Evolutionary conservation across 30 jellyfish, hydroid and myxozoan species (phyloP).

Genomic region (Aurelia aurita complex sp. Pacific): DNA sequence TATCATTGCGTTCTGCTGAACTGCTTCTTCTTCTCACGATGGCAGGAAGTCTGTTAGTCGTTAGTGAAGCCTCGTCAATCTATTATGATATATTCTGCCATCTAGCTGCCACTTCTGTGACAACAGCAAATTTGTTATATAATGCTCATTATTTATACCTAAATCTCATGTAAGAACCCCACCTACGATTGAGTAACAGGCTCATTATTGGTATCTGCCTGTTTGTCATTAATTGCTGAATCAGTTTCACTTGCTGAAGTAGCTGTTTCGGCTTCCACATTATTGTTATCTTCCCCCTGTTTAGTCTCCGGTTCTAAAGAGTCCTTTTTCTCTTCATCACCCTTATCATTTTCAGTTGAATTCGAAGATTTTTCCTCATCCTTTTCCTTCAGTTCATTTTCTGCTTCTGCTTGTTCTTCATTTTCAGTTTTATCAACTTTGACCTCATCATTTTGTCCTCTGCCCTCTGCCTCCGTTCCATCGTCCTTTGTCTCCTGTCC

Average conservation of each 20-base stretch:
- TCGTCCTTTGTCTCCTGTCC: slow-evolving; percentile 1
- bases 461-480: not conserved
- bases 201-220: too few relatives aligned
- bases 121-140: too few relatives aligned
- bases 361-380: not conserved
- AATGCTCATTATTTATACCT: too few relatives aligned
- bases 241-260: not conserved
- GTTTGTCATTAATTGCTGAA: too few relatives aligned
- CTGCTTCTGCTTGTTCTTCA: not conserved
- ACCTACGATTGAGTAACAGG: too few relatives aligned
- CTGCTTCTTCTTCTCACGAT: too few relatives aligned
- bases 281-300: not conserved
- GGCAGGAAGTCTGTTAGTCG: too few relatives aligned
- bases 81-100: too few relatives aligned
- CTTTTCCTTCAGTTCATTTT: too few relatives aligned
- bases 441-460: slow-evolving; percentile 2
- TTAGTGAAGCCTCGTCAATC: too few relatives aligned
- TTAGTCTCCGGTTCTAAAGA: not conserved
- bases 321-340: not conserved
- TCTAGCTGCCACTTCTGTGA: too few relatives aligned
- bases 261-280: not conserved
- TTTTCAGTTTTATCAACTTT: not conserved
- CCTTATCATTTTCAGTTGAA: not conserved
- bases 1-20: too few relatives aligned
- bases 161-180: not conserved